phyloP scores from a whole-genome alignment of 2,797 vertebrate species.

The Sibirionetta formosa region DNA sequence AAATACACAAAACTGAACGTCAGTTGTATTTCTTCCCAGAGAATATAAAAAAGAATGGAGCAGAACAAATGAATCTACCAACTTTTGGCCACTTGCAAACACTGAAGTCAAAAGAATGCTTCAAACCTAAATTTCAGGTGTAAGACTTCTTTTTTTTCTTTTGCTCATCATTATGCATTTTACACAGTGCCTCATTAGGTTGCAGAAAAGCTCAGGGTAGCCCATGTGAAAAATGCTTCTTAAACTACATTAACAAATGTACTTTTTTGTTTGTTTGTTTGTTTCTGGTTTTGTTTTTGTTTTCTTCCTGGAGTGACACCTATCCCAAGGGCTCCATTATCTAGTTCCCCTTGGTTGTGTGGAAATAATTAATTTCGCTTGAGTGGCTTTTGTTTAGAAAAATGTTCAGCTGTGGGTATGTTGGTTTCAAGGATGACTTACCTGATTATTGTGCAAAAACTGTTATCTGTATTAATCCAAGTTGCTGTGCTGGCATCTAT shows the following conservation, averaged over 20 bases:
- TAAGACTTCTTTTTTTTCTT: not conserved
- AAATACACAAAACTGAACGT: not conserved
- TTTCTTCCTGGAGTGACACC: not conserved
- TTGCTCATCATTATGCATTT: not conserved
- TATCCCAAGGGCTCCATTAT: not conserved
- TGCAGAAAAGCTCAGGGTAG: not conserved
- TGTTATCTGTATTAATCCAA: conserved; percentile 7
- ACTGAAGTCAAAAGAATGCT: not conserved
- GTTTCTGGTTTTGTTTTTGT: not conserved
- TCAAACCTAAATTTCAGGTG: not conserved
- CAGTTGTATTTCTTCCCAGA: not conserved
- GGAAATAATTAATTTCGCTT: conserved; percentile 23
- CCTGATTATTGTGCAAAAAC: conserved; percentile 13
- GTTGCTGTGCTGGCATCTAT: not conserved
- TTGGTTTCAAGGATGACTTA: conserved; percentile 2
- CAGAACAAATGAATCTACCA: not conserved
- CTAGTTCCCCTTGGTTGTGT: not conserved
- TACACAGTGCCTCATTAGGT: not conserved
- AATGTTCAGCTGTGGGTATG: not conserved
- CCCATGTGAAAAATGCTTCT: not conserved
- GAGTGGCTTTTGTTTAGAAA: conserved; percentile 21
- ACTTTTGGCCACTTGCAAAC: not conserved
- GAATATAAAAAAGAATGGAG: not conserved
- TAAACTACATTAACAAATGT: not conserved
- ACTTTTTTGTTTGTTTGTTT: too few species aligned